Base-by-base conservation (phyloP, 2,113 vertebrate species). In the Notarius lentiginosus region DNA sequence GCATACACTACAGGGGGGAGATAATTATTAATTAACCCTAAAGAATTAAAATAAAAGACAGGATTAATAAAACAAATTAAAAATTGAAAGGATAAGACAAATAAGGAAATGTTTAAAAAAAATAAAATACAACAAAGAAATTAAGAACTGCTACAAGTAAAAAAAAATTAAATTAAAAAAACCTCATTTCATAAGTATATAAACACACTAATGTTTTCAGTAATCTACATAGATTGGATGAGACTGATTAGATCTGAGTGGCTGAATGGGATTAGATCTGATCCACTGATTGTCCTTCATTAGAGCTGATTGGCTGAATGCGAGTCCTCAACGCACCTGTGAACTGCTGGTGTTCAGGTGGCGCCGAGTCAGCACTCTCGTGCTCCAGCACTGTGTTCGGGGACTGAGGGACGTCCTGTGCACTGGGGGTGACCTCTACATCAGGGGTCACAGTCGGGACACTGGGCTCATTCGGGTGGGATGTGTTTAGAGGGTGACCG, bases 401-500 rank as follows among this genome's bases (percentile, higher is more conserved):
- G 14, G 61, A 20, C 61, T 12, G 41, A 3, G 12, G 53, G 51
- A 12, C 22, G 30, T 80, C 79, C 55, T 60, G n/a, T 30, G 63
- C 47, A 30, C 6, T 22, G 6, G 66, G 65, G 4, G 89, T n/a
- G 49, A 58, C 58, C 51, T 75, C 51, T 18, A 24, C n/a, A 22
- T 53, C n/a, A 27, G 63, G 27, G 55, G 47, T 75, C 61, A 75
- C 20, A 20, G 17, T 61, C 2, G n/a, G 34, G 68, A 8, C 7
- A 12, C n/a, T 18, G 79, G 24, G 22, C 6, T 80, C 22, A 51
- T 1, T 60, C 0, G 55, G 0, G 8, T 82, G 4, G 20, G 5
- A 8, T 0, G 77, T 6, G 60, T n/a, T 86, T 34, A 90, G 89
- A 1, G 97, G 96, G 76, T 99, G 97, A 0, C 96, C 98, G 0